Base-by-base conservation (phyloP, 2,888 invertebrate genomes). In the Serrognathus titanus region DNA sequence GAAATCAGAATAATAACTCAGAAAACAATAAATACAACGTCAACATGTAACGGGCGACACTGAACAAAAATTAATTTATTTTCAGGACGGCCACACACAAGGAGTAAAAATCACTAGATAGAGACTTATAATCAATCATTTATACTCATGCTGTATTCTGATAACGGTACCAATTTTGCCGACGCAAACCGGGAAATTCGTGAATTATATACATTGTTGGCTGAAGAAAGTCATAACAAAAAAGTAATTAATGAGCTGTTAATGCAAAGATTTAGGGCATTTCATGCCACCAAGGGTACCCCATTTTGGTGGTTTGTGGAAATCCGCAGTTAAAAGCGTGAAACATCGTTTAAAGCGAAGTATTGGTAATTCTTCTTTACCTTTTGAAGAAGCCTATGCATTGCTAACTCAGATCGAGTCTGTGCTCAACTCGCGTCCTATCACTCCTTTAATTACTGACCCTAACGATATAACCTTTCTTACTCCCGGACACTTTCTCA, bases 101-200 rank as follows among this genome's bases (percentile, higher is more conserved):
- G n/a, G n/a, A n/a, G n/a, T n/a, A n/a, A n/a, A n/a, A n/a, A n/a
- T n/a, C n/a, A n/a, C n/a, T n/a, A n/a, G n/a, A n/a, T n/a, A n/a
- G n/a, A n/a, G n/a, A n/a, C n/a, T n/a, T n/a, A n/a, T n/a, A n/a
- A n/a, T n/a, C n/a, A n/a, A n/a, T n/a, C n/a, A n/a, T n/a, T n/a
- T n/a, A n/a, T n/a, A n/a, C n/a, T n/a, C n/a, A n/a, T n/a, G n/a
- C n/a, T n/a, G n/a, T n/a, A n/a, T 40, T 51, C 50, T 24, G 55
- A 55, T 37, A 55, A 55, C 20, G 51, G 55, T 13, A 55, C 50
- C 4, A 51, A 24, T 6, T 43, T 51, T 45, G 55, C 48, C 12
- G 49, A 48, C 8, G 55, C 55, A 50, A 36, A 10, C 6, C 4
- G 20, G 20, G 20, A 20, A 20, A 20, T 20, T 20, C 20, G 20